Percentiles rank a stretch among this genome's conserved stretches.
Evolutionary conservation across 2,797 vertebrate genomes (phyloP).

Genomic region (Tenualosa ilisha): DNA sequence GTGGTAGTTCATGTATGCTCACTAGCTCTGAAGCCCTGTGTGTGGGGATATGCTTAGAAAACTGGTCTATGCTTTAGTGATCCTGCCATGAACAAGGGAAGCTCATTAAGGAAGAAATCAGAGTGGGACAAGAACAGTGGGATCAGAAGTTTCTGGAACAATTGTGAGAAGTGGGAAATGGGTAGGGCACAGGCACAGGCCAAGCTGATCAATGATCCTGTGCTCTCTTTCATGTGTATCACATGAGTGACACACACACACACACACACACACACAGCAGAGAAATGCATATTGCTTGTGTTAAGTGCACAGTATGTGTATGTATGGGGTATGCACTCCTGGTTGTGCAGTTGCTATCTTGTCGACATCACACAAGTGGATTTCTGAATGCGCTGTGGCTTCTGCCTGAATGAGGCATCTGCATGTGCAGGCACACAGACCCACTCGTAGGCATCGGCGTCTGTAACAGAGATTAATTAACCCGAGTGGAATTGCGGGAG

Average conservation of each 20-base stretch:
- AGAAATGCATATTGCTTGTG: neutral
- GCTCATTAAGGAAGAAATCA: constrained; percentile 27
- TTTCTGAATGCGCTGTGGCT: neutral
- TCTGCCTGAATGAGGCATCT: neutral
- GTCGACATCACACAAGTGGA: neutral
- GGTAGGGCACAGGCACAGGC: neutral
- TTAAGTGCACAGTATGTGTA: neutral
- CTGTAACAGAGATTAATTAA: constrained; percentile 71
- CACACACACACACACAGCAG: neutral
- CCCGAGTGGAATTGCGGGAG: constrained; percentile 66
- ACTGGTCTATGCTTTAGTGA: neutral
- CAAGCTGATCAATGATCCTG: constrained; percentile 35
- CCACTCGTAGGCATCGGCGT: constrained; percentile 27
- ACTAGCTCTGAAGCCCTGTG: neutral
- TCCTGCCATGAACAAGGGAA: neutral
- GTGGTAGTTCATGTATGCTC: neutral
- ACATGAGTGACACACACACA: neutral
- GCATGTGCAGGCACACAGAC: constrained; percentile 31
- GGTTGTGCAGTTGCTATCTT: neutral
- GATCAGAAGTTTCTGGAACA: constrained; percentile 13
- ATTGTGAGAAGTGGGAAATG: constrained; percentile 13
- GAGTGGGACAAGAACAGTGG: neutral
- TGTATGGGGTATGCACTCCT: neutral
- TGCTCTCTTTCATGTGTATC: constrained; percentile 26
- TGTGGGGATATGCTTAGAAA: neutral